These are phyloP conservation scores for Cephalopachus bancanus DNA, from an alignment of 2,797 vertebrate genomes.

Conservation along the genomic window DNA sequence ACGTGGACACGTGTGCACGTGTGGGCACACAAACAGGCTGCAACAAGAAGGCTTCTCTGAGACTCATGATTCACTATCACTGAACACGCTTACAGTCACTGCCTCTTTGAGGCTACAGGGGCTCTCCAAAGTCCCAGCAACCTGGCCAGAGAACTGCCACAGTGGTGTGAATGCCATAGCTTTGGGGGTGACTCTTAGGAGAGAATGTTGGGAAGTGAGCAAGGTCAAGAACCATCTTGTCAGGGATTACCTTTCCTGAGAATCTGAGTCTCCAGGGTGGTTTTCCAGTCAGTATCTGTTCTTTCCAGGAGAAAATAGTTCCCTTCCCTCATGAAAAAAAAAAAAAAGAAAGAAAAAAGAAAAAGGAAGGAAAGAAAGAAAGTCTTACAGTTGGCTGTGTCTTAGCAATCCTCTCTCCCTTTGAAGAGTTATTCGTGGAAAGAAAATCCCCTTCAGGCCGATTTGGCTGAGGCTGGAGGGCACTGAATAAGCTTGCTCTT, in stretches of 20 bases:
- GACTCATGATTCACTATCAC: not conserved
- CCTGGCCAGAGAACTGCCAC: not conserved
- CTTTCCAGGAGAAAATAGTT: conserved; percentile 37
- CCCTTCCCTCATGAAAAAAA: conserved; percentile 32
- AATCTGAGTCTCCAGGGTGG: not conserved
- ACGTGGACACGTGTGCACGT: not conserved
- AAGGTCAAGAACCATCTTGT: not conserved
- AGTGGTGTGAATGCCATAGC: not conserved
- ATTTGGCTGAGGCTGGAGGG: conserved; percentile 53
- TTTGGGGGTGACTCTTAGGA: not conserved
- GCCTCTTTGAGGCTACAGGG: not conserved
- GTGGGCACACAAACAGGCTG: not conserved
- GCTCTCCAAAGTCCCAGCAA: not conserved
- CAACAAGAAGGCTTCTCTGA: not conserved
- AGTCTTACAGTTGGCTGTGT: conserved; percentile 15
- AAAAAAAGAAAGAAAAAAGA: not conserved
- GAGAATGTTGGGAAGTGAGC: not conserved
- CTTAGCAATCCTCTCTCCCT: conserved; percentile 58
- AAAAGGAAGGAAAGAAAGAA: not conserved
- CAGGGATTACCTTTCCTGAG: not conserved
- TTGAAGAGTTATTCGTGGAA: conserved; percentile 72
- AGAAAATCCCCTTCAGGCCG: conserved; percentile 63
- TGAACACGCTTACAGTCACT: not conserved
- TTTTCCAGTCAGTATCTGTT: conserved; percentile 21
- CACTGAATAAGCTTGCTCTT: not conserved